A percentile compares a stretch with the other conserved stretches of the same genome.
phyloP scores from a whole-genome alignment of 2,888 invertebrate species.

The Cosmorhoe ocellata region DNA sequence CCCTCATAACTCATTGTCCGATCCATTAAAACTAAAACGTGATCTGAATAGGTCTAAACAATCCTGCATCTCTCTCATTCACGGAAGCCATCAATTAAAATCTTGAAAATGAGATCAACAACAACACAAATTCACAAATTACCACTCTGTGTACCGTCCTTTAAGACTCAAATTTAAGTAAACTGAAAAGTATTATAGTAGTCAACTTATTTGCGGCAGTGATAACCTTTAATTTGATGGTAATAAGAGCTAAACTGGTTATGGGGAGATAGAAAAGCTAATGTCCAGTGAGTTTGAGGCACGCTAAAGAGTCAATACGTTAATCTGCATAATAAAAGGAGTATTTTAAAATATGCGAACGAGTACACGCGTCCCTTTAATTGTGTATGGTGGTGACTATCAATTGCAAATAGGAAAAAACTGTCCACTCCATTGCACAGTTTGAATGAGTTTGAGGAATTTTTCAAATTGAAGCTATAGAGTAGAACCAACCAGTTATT shows the following conservation, averaged over 20 bases:
- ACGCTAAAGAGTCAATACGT: slow-evolving; percentile 66
- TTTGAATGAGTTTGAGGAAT: slow-evolving; percentile 62
- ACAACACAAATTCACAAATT: not conserved
- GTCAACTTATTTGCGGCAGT: not conserved
- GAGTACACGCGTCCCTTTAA: slow-evolving; percentile 61
- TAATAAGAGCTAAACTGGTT: slow-evolving; percentile 15
- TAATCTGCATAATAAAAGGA: slow-evolving; percentile 78
- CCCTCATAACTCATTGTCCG: slow-evolving; percentile 59
- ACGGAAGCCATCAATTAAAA: slow-evolving; percentile 55
- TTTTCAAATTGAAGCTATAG: slow-evolving; percentile 32
- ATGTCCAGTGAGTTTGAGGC: slow-evolving; percentile 42
- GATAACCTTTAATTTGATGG: slow-evolving; percentile 1
- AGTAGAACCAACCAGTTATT: not conserved
- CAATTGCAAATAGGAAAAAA: slow-evolving; percentile 77
- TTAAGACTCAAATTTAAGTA: slow-evolving; percentile 24
- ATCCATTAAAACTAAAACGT: slow-evolving; percentile 62
- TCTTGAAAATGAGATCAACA: slow-evolving; percentile 37
- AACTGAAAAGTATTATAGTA: not conserved
- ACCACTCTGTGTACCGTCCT: slow-evolving; percentile 5
- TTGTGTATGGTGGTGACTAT: slow-evolving; percentile 73
- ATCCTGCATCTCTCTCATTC: slow-evolving; percentile 50
- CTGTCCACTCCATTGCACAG: slow-evolving; percentile 69
- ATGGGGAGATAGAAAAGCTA: slow-evolving; percentile 17
- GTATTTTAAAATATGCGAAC: slow-evolving; percentile 71
- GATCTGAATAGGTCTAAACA: slow-evolving; percentile 56